Base-by-base conservation (phyloP, 1,140 invertebrate species). In the Teleogryllus occipitalis region DNA sequence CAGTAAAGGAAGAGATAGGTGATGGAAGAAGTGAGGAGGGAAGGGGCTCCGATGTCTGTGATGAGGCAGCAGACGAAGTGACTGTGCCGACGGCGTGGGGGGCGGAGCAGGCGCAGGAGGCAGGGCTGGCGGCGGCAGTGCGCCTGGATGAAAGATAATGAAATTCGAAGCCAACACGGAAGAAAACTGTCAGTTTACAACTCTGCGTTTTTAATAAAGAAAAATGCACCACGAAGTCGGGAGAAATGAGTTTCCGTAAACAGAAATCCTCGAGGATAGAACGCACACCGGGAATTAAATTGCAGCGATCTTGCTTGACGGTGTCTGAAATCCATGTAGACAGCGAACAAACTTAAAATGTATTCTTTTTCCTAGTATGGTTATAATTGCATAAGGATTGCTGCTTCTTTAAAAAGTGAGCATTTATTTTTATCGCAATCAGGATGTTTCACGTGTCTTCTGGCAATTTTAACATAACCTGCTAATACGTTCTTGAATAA, bases 121-220 rank as follows among this genome's bases (percentile, higher is more conserved):
- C 54, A 65, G 2, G 10, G 10, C 54, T 65, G 54, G 10, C 54
- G 18, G 10, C 54, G 54, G 54, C 10, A 18, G 18, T 3, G 54
- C 54, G 54, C 54, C 18, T 18, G 54, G 54, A 65, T 65, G 54
- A 65, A 65, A 65, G 54, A 65, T 65, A 65, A 65, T 65, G 54
- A 65, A 65, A 65, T 65, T 65, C 54, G 54, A 65, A 65, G 54
- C 54, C 54, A 65, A 65, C 54, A 18, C 54, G 54, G 18, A 65
- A 65, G 54, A 65, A 65, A 65, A 65, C 54, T 65, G 54, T 65
- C 54, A 65, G 54, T 65, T 65, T 65, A 65, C 54, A 65, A 65
- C 54, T 65, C 54, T 65, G 54, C 54, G 54, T 65, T 65, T 65
- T 65, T 65, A 65, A 65, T 65, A 65, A 65, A 65, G 54, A 65